These are phyloP conservation scores for Drosophila pseudoobscura DNA, from an alignment of 1,140 invertebrate species.

Conservation along the genomic window DNA sequence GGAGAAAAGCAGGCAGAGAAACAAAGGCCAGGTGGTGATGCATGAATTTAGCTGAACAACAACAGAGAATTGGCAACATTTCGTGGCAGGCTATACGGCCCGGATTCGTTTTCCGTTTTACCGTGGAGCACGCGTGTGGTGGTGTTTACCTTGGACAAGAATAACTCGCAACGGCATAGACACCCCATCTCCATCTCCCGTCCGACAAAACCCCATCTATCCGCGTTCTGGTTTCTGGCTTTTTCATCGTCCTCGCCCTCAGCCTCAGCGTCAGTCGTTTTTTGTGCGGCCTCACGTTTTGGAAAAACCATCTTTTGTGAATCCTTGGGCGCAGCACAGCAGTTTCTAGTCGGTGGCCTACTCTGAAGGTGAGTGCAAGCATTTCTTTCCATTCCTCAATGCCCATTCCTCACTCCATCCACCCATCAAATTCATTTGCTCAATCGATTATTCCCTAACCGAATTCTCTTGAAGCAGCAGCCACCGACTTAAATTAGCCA, in stretches of 20 bases:
- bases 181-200: constrained; percentile 17
- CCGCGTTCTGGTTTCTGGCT: constrained; percentile 34
- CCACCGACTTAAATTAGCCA: constrained; percentile 27
- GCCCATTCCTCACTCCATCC: not conserved
- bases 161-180: constrained; percentile 29
- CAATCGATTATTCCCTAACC: constrained; percentile 39
- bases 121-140: constrained; percentile 35
- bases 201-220: constrained; percentile 9
- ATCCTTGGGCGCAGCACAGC: constrained; percentile 51
- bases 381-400: not conserved
- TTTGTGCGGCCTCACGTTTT: constrained; percentile 22
- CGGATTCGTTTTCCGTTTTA: constrained; percentile 40
- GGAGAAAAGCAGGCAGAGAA: not conserved
- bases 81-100: constrained; percentile 21
- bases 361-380: constrained; percentile 67
- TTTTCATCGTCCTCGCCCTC: constrained; percentile 14
- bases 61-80: constrained; percentile 38
- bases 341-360: constrained; percentile 68
- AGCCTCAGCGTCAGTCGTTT: not conserved
- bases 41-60: constrained; percentile 31
- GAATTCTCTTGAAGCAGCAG: constrained; percentile 21
- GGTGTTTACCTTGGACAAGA: constrained; percentile 49
- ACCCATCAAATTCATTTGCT: constrained; percentile 13
- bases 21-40: constrained; percentile 36
- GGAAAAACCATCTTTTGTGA: constrained; percentile 29